phyloP scores from a whole-genome alignment of 2,797 vertebrate species.

The Acridotheres tristis region DNA sequence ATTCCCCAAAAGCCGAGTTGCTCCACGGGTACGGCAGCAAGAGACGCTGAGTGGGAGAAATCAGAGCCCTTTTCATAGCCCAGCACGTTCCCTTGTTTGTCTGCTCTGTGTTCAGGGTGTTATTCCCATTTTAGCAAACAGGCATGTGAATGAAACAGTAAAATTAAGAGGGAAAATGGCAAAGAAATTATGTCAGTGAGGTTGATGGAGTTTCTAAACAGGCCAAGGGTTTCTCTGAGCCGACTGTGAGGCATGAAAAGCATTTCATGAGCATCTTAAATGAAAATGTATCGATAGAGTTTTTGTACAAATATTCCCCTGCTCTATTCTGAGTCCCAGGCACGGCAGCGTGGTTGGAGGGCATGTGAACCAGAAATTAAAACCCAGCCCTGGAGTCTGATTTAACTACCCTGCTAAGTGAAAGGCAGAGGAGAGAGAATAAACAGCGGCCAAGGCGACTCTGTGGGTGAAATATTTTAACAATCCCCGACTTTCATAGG shows the following conservation, averaged over 20 bases:
- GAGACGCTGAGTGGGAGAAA: not conserved
- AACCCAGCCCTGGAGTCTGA: slow-evolving; percentile 16
- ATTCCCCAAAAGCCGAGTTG: not conserved
- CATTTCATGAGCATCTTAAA: not conserved
- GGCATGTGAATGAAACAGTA: not conserved
- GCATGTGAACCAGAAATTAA: slow-evolving; percentile 55
- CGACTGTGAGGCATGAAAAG: not conserved
- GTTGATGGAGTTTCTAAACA: not conserved
- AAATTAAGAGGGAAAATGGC: not conserved
- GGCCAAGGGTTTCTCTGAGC: not conserved
- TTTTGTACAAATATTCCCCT: not conserved
- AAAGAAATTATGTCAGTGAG: not conserved
- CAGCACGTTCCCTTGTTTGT: not conserved
- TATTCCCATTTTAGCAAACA: not conserved
- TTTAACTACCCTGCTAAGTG: slow-evolving; percentile 56
- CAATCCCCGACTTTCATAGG: not conserved
- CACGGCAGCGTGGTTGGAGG: slow-evolving; percentile 14
- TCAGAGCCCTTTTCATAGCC: not conserved
- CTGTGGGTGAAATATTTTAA: not conserved
- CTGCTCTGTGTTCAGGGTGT: not conserved
- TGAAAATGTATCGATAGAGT: not conserved
- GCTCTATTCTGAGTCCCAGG: not conserved
- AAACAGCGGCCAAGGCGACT: not conserved
- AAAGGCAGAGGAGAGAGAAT: slow-evolving; percentile 14
- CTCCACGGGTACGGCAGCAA: not conserved